These are phyloP conservation scores for Homalodisca vitripennis DNA, from an alignment of 1,140 invertebrate species.

Conservation along the genomic window DNA sequence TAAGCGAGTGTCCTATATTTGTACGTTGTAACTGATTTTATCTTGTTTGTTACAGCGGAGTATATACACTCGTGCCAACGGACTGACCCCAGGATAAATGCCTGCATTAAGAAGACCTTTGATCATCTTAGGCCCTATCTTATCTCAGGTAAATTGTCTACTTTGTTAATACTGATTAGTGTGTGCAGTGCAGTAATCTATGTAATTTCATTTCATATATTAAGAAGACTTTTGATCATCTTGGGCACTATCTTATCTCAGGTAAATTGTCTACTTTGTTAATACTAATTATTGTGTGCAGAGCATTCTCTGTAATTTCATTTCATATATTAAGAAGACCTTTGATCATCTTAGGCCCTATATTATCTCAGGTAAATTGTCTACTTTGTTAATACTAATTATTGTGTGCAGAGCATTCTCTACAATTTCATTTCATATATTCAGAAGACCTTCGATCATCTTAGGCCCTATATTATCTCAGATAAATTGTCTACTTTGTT, in stretches of 20 bases:
- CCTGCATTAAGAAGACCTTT: conserved; percentile 65
- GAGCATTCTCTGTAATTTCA: too few species aligned
- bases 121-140: conserved; percentile 70
- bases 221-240: conserved; percentile 65
- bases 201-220: too few species aligned
- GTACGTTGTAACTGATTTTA: conserved; percentile 16
- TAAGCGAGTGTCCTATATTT: not conserved
- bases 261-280: conserved; percentile 49
- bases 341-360: conserved; percentile 72
- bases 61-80: conserved; percentile 68
- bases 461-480: conserved; percentile 63
- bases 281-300: too few species aligned
- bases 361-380: conserved; percentile 53
- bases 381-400: too few species aligned
- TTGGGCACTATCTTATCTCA: conserved; percentile 63
- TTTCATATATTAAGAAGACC: conserved; percentile 63
- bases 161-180: too few species aligned
- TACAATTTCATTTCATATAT: too few species aligned
- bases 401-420: too few species aligned
- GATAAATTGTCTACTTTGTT: conserved; percentile 48
- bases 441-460: conserved; percentile 65
- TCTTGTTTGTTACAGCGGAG: conserved; percentile 60
- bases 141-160: conserved; percentile 50
- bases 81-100: conserved; percentile 63
- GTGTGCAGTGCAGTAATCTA: too few species aligned